A percentile compares a stretch with the other conserved stretches of the same genome.
phyloP scores from a whole-genome alignment of 2,113 vertebrate species.

The Tupaia tana region DNA sequence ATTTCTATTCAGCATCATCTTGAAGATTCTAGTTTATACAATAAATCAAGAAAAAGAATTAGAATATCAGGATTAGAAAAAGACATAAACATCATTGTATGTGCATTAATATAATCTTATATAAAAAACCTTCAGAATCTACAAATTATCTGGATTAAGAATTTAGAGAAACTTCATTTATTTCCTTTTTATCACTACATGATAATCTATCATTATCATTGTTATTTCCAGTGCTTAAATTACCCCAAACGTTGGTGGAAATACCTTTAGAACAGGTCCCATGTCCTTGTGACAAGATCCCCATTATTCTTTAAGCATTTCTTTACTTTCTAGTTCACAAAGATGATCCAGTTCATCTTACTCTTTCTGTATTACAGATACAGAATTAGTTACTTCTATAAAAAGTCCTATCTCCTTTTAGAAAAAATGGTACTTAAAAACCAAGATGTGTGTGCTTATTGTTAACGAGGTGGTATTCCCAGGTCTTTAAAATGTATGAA shows the following conservation, averaged over 20 bases:
- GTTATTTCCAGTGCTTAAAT: not conserved
- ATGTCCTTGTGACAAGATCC: not conserved
- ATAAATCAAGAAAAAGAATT: not conserved
- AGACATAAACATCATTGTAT: not conserved
- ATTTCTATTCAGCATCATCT: not conserved
- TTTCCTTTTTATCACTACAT: not conserved
- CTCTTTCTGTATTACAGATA: not conserved
- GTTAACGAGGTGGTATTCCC: not conserved
- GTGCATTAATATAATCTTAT: not conserved
- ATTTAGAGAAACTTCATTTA: not conserved
- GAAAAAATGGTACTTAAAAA: not conserved
- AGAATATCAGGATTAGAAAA: not conserved
- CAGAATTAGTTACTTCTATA: not conserved
- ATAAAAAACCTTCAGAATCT: not conserved
- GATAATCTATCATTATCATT: not conserved
- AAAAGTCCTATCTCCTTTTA: not conserved
- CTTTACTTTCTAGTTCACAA: not conserved
- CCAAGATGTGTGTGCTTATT: not conserved
- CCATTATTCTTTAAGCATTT: not conserved
- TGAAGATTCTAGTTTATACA: not conserved
- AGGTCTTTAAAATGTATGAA: not conserved
- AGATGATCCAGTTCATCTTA: not conserved
- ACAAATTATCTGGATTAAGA: not conserved
- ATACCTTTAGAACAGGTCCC: not conserved
- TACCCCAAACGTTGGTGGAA: not conserved